Base-by-base conservation (phyloP, 2,797 vertebrate genomes). In the Chaetophractus vellerosus region DNA sequence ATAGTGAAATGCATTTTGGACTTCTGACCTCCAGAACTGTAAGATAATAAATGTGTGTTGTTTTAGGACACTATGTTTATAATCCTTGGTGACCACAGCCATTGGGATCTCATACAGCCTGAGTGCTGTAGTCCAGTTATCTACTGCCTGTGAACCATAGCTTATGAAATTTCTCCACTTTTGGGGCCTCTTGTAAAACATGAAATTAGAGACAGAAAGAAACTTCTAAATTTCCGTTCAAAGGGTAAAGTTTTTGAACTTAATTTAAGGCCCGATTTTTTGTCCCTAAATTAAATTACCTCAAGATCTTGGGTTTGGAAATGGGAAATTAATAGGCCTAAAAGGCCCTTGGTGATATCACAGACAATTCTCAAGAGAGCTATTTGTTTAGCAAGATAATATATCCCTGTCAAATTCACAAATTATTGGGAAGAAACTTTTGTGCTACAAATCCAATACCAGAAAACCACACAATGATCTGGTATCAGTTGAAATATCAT, bases 231-330 rank as follows among this genome's bases (percentile, higher is more conserved):
- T 57, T 94, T 59, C 12, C 78, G 28, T 61, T 72, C n/a, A 52
- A n/a, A 45, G 26, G 21, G n/a, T 66, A 55, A 78, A 75, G 33
- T 64, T 87, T 87, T 75, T 55, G 11, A 83, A 90, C 31, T 36
- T 52, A 93, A 69, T 83, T 68, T 10, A 83, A 89, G 12, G 6
- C 19, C 31, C 11, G 31, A 0, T 50, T 68, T 38, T 69, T 93
- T 75, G 15, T 82, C 50, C 82, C 85, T 68, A 33, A 84, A 81
- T 87, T 90, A 52, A 93, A 93, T 87, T 78, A 48, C 50, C 1
- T 78, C 26, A 76, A 79, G 72, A 78, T 71, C 26, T 36, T 21
- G 28, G 68, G 68, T 55, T 14, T 74, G 5, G 63, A 66, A 14
- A 33, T 61, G n/a, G 41, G 23, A 90, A 68, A 72, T 72, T 63